Conservation (phyloP, 2,888 invertebrate genomes). For the Heterodera filipjevi region DNA sequence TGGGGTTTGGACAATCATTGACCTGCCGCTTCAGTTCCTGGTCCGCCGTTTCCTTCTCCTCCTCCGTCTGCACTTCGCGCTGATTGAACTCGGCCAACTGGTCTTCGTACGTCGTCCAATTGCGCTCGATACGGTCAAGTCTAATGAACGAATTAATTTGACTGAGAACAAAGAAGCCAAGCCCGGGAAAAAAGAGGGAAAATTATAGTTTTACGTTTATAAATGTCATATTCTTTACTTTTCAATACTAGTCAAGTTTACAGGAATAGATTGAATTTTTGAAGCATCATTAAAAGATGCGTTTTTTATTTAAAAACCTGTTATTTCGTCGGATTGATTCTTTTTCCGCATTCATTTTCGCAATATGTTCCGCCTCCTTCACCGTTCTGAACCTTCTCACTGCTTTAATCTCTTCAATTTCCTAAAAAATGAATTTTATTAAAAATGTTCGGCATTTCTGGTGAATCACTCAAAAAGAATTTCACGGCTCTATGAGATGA, state of each 20-base stretch:
- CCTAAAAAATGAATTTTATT: slow-evolving; percentile 38
- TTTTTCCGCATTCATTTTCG: slow-evolving; percentile 34
- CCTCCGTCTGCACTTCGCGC: neutral
- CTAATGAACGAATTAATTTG: neutral
- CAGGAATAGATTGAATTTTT: slow-evolving; percentile 38
- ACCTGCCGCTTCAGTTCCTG: slow-evolving; percentile 73
- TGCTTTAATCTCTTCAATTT: slow-evolving; percentile 54
- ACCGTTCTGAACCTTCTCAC: slow-evolving; percentile 51
- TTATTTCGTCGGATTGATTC: slow-evolving; percentile 18
- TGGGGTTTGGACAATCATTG: neutral
- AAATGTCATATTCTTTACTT: too few species aligned
- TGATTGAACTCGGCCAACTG: slow-evolving; percentile 12
- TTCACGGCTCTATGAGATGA: too few species aligned
- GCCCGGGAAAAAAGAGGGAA: too few species aligned
- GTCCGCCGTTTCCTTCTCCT: slow-evolving; percentile 71
- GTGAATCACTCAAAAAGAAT: too few species aligned
- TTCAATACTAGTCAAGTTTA: too few species aligned
- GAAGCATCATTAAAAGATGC: too few species aligned
- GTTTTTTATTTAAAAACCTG: too few species aligned
- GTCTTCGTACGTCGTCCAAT: slow-evolving; percentile 22
- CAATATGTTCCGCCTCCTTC: slow-evolving; percentile 45
- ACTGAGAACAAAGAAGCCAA: slow-evolving; percentile 68
- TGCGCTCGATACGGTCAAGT: neutral
- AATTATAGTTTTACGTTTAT: too few species aligned
- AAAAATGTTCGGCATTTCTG: too few species aligned